These are phyloP conservation scores for Toxotes lorentzi DNA, from an alignment of 2,797 vertebrate genomes.

Conservation along the genomic window DNA sequence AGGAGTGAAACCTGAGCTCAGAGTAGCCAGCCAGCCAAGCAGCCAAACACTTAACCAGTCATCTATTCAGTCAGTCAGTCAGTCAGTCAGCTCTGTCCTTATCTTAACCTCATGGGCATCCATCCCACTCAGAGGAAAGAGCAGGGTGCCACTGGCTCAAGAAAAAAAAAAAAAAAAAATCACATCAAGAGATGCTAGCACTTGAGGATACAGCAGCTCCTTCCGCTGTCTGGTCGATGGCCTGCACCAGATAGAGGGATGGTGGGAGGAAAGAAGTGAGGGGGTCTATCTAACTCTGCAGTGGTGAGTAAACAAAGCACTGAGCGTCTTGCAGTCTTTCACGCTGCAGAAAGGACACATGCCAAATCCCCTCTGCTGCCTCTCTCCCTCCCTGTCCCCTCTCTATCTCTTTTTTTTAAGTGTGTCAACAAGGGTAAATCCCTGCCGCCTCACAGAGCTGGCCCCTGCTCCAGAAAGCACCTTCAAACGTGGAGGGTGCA, in stretches of 20 bases:
- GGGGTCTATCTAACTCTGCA: constrained; percentile 41
- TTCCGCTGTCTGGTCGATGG: constrained; percentile 39
- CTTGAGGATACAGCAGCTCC: constrained; percentile 49
- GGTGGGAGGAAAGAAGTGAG: constrained; percentile 37
- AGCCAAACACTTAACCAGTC: constrained; percentile 35
- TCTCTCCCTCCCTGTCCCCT: constrained; percentile 48
- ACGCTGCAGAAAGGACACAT: constrained; percentile 62
- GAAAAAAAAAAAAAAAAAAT: constrained; percentile 16
- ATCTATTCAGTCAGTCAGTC: constrained; percentile 28
- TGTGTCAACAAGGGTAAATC: constrained; percentile 76
- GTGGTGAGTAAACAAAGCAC: constrained; percentile 73
- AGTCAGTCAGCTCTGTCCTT: constrained; percentile 45
- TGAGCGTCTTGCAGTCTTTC: constrained; percentile 61
- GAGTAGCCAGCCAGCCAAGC: constrained; percentile 44
- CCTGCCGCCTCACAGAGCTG: constrained; percentile 56
- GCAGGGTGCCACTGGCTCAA: constrained; percentile 60
- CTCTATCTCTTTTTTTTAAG: constrained; percentile 26
- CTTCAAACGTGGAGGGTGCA: constrained; percentile 48
- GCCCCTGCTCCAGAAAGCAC: constrained; percentile 68
- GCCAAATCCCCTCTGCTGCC: constrained; percentile 67
- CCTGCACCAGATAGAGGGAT: constrained; percentile 28
- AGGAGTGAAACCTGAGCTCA: constrained; percentile 72
- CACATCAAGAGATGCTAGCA: constrained; percentile 27
- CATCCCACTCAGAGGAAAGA: constrained; percentile 54
- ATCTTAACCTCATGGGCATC: constrained; percentile 56